Conservation (phyloP, 2,113 vertebrate species). For the Phylloscopus trochiloides region DNA sequence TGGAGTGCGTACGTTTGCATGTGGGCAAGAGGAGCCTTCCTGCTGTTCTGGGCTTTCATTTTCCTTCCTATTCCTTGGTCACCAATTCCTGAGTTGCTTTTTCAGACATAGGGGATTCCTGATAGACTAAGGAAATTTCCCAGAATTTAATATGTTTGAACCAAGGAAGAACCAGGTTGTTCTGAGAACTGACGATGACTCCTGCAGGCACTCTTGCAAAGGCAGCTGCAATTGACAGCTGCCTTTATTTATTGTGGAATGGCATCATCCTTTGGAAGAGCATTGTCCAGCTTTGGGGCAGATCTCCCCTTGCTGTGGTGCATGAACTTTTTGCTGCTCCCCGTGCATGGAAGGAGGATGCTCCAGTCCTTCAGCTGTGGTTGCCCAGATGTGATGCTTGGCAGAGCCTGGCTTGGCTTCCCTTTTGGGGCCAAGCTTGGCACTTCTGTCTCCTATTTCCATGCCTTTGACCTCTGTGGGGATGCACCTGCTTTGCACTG, state of each 20-base stretch:
- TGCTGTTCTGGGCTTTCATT: background rate
- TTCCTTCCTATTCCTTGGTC: background rate
- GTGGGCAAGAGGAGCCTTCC: background rate
- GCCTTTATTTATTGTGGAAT: background rate
- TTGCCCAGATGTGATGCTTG: background rate
- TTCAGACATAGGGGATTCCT: background rate
- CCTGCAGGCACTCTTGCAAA: background rate
- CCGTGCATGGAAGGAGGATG: rapidly evolving
- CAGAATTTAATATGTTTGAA: background rate
- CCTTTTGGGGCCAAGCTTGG: background rate
- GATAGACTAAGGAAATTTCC: background rate
- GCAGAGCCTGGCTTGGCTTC: background rate
- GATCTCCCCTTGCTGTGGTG: background rate
- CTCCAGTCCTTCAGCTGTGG: rapidly evolving
- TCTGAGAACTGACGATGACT: background rate
- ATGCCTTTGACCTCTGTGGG: background rate
- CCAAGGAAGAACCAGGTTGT: background rate
- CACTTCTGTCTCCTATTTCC: background rate
- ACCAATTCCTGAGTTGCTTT: background rate
- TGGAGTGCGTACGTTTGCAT: rapidly evolving
- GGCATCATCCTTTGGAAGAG: background rate
- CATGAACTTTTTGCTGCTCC: background rate
- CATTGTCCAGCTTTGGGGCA: background rate
- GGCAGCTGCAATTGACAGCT: background rate
- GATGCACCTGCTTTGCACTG: background rate